Conservation (phyloP, 2,888 invertebrate species). For the Digitonthophagus gazella region DNA sequence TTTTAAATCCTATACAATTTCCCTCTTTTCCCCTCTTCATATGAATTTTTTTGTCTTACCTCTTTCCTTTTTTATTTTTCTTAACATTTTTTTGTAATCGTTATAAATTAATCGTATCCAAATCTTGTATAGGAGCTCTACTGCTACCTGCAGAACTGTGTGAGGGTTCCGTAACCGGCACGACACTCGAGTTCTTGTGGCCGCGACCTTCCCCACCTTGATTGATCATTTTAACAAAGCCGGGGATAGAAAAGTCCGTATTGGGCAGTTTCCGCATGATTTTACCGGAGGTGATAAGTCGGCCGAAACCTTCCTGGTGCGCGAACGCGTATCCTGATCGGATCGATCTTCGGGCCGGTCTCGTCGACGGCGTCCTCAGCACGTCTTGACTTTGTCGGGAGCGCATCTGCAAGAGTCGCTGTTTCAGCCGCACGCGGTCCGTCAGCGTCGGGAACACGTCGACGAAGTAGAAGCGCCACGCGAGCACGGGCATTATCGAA, state of each 20-base stretch:
- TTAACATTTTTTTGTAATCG: neutral
- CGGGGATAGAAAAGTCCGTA: constrained; percentile 69
- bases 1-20: neutral
- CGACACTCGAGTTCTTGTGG: constrained; percentile 40
- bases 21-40: too few species aligned
- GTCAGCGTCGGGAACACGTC: constrained; percentile 89
- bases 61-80: neutral
- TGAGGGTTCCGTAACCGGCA: constrained; percentile 4
- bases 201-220: constrained; percentile 43
- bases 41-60: too few species aligned
- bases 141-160: constrained; percentile 40
- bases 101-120: constrained; percentile 70
- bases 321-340: constrained; percentile 98
- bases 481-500: constrained; percentile 88
- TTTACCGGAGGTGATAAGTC: constrained; percentile 95
- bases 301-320: constrained; percentile 95
- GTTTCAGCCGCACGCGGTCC: constrained; percentile 86
- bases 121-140: constrained; percentile 69
- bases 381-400: constrained; percentile 74
- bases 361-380: constrained; percentile 80
- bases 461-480: constrained; percentile 92
- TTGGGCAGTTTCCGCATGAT: constrained; percentile 88
- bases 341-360: constrained; percentile 85
- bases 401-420: constrained; percentile 65
- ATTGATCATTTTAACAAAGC: constrained; percentile 53